A percentile compares a stretch with the other conserved stretches of the same genome.
Evolutionary conservation across 2,797 vertebrate genomes (phyloP).

Genomic region (Falco novaeseelandiae): DNA sequence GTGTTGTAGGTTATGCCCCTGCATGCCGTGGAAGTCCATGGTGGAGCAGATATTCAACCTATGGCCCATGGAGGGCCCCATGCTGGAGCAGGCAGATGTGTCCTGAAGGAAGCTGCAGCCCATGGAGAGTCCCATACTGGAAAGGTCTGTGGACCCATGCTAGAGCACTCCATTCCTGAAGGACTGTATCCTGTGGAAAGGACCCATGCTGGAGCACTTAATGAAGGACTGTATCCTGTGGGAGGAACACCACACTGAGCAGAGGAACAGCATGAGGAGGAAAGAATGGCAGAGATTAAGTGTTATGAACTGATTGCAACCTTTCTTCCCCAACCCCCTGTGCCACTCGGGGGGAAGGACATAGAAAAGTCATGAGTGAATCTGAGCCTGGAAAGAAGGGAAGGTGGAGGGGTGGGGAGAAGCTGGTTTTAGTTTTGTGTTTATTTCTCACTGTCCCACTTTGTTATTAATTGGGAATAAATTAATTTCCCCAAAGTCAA

Average conservation of each 20-base stretch:
- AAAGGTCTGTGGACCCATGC: background rate
- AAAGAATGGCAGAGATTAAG: background rate
- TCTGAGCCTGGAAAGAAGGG: background rate
- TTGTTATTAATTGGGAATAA: background rate
- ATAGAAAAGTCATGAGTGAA: background rate
- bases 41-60: no score
- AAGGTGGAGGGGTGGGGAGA: background rate
- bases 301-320: background rate
- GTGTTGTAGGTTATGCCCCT: no score
- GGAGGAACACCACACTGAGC: background rate
- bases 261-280: background rate
- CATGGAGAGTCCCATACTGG: background rate
- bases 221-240: no score
- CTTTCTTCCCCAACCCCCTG: background rate
- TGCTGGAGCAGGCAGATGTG: background rate
- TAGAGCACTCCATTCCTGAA: background rate
- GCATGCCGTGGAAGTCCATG: no score
- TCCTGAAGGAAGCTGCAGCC: background rate
- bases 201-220: no score
- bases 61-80: background rate
- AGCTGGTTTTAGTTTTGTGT: background rate
- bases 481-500: background rate
- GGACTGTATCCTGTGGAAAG: background rate
- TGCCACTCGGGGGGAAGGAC: fast-evolving
- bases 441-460: background rate